Conservation (phyloP, 2,888 invertebrate species). For the Eupithecia dodoneata region DNA sequence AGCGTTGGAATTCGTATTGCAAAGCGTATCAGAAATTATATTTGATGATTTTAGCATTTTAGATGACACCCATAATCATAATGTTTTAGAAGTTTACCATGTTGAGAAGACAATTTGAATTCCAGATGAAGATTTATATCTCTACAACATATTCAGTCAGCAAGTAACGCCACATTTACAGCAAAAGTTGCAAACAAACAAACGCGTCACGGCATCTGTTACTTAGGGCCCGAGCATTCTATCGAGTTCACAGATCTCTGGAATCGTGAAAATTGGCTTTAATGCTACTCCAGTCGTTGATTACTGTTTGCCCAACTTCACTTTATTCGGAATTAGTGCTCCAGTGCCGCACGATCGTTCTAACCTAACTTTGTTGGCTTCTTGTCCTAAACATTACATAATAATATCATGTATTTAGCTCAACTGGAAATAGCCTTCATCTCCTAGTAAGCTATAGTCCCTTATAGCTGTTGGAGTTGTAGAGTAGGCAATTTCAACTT, state of each 20-base stretch:
- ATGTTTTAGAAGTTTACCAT: background rate
- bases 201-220: conserved; percentile 18
- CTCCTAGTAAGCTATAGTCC: too few relatives aligned
- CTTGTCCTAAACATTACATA: conserved; percentile 8
- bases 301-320: conserved; percentile 37
- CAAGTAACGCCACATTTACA: conserved; percentile 2
- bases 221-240: conserved; percentile 25
- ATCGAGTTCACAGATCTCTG: conserved; percentile 37
- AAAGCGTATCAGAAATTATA: background rate
- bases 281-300: conserved; percentile 33
- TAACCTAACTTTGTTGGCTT: conserved; percentile 27
- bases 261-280: conserved; percentile 37
- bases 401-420: background rate
- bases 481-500: background rate
- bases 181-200: background rate
- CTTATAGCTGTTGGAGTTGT: background rate
- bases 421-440: background rate
- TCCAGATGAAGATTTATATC: background rate
- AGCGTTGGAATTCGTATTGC: conserved; percentile 8
- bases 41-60: background rate
- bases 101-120: background rate
- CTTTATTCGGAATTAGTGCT: conserved; percentile 26
- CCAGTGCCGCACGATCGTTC: conserved; percentile 28
- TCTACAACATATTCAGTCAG: background rate
- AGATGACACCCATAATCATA: too few relatives aligned